Evolutionary conservation across 2,888 invertebrate genomes (phyloP).

Genomic region (Halictus ligatus): DNA sequence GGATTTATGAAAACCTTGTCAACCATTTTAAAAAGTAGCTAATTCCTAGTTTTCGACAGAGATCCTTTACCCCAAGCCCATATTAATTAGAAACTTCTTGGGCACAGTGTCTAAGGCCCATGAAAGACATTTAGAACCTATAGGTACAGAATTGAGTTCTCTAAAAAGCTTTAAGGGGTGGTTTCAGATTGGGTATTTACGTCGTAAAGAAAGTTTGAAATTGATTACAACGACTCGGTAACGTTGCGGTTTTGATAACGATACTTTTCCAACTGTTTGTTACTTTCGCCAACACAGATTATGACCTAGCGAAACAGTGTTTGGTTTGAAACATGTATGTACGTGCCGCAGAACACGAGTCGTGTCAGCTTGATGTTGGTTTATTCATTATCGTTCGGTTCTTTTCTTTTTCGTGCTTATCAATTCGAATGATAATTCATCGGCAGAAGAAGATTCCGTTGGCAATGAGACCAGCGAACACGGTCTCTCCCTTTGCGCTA

Average conservation of each 20-base stretch:
- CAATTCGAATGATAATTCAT: conserved; percentile 6
- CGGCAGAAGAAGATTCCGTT: background rate
- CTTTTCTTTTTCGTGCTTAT: background rate
- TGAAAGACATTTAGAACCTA: too few species aligned
- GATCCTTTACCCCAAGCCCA: background rate
- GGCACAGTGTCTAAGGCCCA: too few species aligned
- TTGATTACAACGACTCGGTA: background rate
- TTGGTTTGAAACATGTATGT: conserved; percentile 12
- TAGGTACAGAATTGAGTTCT: too few species aligned
- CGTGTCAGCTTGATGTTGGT: background rate
- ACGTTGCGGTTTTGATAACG: conserved; percentile 23
- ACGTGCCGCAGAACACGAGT: background rate
- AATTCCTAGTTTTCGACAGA: background rate
- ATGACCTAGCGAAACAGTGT: conserved; percentile 49
- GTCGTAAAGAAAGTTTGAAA: background rate
- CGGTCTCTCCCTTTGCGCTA: background rate
- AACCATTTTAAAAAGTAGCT: background rate
- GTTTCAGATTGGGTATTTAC: background rate
- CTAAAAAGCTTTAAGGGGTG: background rate
- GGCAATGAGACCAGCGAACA: background rate
- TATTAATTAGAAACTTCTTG: too few species aligned
- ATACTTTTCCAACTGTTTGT: conserved; percentile 25
- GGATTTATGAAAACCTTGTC: too few species aligned
- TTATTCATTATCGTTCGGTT: background rate
- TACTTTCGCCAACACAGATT: conserved; percentile 23